phyloP scores from a whole-genome alignment of 2,113 vertebrate species.

The Psettodes erumei region DNA sequence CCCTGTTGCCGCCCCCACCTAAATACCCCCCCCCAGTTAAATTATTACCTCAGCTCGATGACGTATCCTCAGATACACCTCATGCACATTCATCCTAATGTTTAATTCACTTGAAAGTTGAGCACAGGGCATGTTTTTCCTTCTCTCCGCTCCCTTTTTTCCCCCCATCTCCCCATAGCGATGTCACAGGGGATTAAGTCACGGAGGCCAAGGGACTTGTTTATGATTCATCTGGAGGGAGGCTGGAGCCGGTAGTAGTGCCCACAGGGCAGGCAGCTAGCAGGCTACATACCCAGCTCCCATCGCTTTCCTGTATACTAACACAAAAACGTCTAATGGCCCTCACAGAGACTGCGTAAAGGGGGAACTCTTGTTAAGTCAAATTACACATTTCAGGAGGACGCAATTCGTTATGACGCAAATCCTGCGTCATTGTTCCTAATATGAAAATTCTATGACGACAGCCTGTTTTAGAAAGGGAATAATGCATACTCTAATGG shows the following conservation, averaged over 20 bases:
- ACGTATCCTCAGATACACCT: conserved; percentile 69
- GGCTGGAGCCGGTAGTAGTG: conserved; percentile 56
- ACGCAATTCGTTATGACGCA: conserved; percentile 20
- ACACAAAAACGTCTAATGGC: conserved; percentile 45
- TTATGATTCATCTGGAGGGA: conserved; percentile 74
- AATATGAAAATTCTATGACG: background rate
- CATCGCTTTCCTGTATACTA: conserved; percentile 38
- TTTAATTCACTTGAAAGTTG: conserved; percentile 78
- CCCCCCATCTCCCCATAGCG: conserved; percentile 61
- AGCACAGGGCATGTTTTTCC: conserved; percentile 69
- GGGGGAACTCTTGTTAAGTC: conserved; percentile 21
- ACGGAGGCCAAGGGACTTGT: conserved; percentile 63
- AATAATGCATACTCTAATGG: background rate
- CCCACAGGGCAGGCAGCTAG: conserved; percentile 59
- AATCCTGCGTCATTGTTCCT: conserved; percentile 16
- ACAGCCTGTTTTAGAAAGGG: background rate
- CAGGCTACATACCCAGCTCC: conserved; percentile 48
- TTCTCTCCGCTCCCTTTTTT: conserved; percentile 46
- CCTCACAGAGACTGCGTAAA: conserved; percentile 13
- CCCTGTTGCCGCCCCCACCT: background rate
- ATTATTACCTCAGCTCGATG: conserved; percentile 57
- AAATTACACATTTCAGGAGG: conserved; percentile 23
- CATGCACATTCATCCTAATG: conserved; percentile 73
- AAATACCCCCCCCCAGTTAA: conserved; percentile 46
- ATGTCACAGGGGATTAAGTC: conserved; percentile 79